Percentiles rank a stretch among this genome's conserved stretches.
Conservation (phyloP, 2,797 vertebrate genomes). For the Tragopan temminckii region DNA sequence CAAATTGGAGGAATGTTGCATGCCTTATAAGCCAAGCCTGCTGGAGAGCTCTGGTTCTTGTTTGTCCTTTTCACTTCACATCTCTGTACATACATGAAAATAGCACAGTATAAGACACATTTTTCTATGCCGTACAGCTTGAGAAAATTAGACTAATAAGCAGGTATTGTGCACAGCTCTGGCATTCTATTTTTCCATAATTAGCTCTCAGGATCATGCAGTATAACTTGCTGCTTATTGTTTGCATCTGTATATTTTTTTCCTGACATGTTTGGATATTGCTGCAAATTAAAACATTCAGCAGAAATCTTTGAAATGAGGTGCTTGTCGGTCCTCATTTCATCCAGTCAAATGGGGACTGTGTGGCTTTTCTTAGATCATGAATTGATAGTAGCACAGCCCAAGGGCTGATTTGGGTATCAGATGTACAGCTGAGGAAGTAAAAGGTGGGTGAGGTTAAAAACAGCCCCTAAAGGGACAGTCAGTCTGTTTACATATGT, state of each 20-base stretch:
- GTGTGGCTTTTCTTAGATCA: not conserved
- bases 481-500: not conserved
- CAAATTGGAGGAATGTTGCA: not conserved
- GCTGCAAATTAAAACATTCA: not conserved
- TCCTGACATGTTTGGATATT: not conserved
- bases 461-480: not conserved
- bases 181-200: not conserved
- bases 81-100: not conserved
- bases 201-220: fast-evolving
- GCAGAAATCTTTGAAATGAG: not conserved
- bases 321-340: not conserved
- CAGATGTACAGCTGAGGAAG: not conserved
- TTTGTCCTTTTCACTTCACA: not conserved
- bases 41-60: not conserved
- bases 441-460: not conserved
- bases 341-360: not conserved
- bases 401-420: not conserved
- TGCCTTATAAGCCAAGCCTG: not conserved
- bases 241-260: not conserved
- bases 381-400: fast-evolving
- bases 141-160: not conserved
- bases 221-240: not conserved
- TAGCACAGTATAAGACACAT: not conserved
- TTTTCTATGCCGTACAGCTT: not conserved
- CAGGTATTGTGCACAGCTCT: not conserved